Percentiles rank a stretch among this genome's conserved stretches.
Evolutionary conservation across 2,888 invertebrate species (phyloP).

Genomic region (Folsomia manolachei): DNA sequence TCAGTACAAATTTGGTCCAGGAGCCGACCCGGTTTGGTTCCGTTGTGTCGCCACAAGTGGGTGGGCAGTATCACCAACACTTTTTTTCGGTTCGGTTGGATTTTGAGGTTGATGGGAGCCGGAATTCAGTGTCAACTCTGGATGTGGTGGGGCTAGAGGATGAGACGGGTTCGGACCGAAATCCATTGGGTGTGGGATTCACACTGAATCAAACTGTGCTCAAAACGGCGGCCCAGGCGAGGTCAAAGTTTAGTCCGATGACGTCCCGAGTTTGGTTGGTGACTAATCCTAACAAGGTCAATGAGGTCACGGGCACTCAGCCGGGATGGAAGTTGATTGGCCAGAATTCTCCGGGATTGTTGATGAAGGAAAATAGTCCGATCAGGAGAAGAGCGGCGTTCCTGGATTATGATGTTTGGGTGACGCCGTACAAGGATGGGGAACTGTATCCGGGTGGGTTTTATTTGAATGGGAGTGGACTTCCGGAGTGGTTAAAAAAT

Average conservation of each 20-base stretch:
- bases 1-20: constrained; percentile 26
- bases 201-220: background rate
- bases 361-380: constrained; percentile 14
- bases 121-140: constrained; percentile 6
- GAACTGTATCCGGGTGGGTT: too few relatives aligned
- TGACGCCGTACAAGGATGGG: too few relatives aligned
- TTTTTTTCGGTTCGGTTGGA: constrained; percentile 21
- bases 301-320: background rate
- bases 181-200: constrained; percentile 8
- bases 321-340: background rate
- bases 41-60: constrained; percentile 7
- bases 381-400: constrained; percentile 14
- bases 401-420: constrained; percentile 25
- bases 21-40: constrained; percentile 6
- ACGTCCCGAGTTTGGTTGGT: background rate
- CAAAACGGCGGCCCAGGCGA: background rate
- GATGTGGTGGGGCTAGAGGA: too few relatives aligned
- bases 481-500: too few relatives aligned
- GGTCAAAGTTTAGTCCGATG: background rate
- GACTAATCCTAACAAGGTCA: background rate
- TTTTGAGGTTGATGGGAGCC: constrained; percentile 20
- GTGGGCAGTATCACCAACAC: constrained; percentile 25
- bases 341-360: background rate
- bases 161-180: too few relatives aligned
- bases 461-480: too few relatives aligned